A percentile compares a stretch with the other conserved stretches of the same genome.
phyloP scores from a whole-genome alignment of 1,140 invertebrate genomes.

The Brachionus paranguensis region DNA sequence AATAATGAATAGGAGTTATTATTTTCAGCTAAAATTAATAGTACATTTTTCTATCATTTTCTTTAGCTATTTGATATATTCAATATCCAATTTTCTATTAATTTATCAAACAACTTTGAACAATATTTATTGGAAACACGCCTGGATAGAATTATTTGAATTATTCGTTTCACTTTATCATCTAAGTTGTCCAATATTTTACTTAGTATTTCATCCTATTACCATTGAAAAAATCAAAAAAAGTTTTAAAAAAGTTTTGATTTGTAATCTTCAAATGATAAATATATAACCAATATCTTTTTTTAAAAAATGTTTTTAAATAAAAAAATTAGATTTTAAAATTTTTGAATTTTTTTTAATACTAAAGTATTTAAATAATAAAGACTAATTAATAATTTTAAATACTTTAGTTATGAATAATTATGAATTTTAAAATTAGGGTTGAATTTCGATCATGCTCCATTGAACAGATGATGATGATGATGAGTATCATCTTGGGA shows the following conservation, averaged over 20 bases:
- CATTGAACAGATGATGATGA: too few species aligned
- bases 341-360: too few species aligned
- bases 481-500: too few species aligned
- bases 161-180: conserved; percentile 28
- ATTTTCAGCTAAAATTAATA: neutral
- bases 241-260: neutral
- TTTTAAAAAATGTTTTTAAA: too few species aligned
- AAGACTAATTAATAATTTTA: too few species aligned
- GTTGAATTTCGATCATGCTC: too few species aligned
- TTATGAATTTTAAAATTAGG: too few species aligned
- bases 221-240: conserved; percentile 6
- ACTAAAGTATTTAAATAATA: too few species aligned
- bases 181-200: conserved; percentile 1
- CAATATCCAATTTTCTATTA: conserved; percentile 26
- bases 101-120: neutral
- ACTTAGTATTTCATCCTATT: conserved; percentile 26
- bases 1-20: neutral
- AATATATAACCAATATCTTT: too few species aligned
- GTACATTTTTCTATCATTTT: conserved; percentile 29
- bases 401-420: too few species aligned
- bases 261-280: neutral
- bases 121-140: neutral
- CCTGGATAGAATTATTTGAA: neutral
- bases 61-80: conserved; percentile 13
- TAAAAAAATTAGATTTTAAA: too few species aligned